Evolutionary conservation across 2,113 vertebrate genomes (phyloP).

Genomic region (Pelusios castaneus): DNA sequence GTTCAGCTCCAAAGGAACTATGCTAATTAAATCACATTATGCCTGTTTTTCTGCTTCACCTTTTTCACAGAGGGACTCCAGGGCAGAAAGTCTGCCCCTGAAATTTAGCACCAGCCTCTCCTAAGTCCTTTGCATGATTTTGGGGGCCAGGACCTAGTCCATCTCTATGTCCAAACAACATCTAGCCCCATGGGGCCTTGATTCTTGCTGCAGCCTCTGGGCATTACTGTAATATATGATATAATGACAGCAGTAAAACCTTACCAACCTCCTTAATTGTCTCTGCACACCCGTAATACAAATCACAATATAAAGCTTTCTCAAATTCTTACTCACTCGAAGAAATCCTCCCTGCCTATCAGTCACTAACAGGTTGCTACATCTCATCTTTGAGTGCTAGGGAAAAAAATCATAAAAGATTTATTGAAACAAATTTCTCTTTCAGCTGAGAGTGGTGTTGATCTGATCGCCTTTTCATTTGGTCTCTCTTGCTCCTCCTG

Average conservation of each 20-base stretch:
- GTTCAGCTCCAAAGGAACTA: background rate
- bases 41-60: background rate
- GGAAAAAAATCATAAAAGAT: conserved; percentile 34
- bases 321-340: conserved; percentile 39
- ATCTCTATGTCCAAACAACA: background rate
- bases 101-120: no score
- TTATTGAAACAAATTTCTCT: conserved; percentile 67
- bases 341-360: conserved; percentile 22
- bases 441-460: conserved; percentile 55
- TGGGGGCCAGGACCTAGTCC: background rate
- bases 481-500: conserved; percentile 29
- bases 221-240: background rate
- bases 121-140: no score
- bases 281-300: background rate
- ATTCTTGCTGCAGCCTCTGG: background rate
- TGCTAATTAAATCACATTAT: background rate
- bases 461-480: conserved; percentile 49
- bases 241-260: background rate
- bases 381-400: conserved; percentile 51
- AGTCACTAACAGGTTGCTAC: conserved; percentile 47
- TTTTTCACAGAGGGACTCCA: background rate
- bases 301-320: conserved; percentile 34
- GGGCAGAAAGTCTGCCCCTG: background rate
- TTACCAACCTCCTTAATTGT: background rate
- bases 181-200: conserved; percentile 12